These are phyloP conservation scores for Philhelius pedissequus DNA, from an alignment of 2,888 invertebrate species.

Conservation along the genomic window DNA sequence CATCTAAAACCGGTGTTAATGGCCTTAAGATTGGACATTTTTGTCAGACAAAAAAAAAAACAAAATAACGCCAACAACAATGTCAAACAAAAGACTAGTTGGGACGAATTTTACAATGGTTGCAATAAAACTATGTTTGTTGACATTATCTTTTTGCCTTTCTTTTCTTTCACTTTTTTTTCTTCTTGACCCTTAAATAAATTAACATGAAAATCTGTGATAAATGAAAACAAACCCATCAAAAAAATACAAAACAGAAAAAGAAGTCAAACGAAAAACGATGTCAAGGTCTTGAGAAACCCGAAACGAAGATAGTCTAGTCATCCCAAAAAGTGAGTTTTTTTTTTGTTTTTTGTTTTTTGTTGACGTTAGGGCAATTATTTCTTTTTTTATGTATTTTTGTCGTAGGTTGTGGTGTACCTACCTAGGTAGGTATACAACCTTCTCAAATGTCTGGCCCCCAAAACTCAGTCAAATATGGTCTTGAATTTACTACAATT, in stretches of 20 bases:
- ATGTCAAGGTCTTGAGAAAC: conserved; percentile 60
- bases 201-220: neutral
- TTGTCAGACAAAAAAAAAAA: neutral
- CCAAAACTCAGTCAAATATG: neutral
- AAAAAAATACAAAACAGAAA: neutral
- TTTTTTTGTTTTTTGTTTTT: neutral
- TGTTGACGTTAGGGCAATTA: conserved; percentile 24
- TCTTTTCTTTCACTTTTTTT: conserved; percentile 28
- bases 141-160: conserved; percentile 20
- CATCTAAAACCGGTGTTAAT: conserved; percentile 30
- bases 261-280: conserved; percentile 29
- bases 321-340: conserved; percentile 15
- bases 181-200: neutral
- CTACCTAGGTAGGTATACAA: too few relatives aligned
- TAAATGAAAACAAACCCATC: conserved; percentile 3
- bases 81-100: neutral
- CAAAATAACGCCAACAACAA: conserved; percentile 23
- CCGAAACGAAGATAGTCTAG: conserved; percentile 3
- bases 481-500: neutral
- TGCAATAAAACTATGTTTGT: conserved; percentile 34
- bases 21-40: conserved; percentile 48
- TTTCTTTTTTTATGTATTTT: neutral
- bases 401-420: too few relatives aligned
- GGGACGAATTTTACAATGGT: conserved; percentile 20
- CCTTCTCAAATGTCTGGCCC: neutral